Evolutionary conservation across 2,113 vertebrate genomes (phyloP), one percentile per base, ranked within the genome.

Genomic region (Pterocles gutturalis): DNA sequence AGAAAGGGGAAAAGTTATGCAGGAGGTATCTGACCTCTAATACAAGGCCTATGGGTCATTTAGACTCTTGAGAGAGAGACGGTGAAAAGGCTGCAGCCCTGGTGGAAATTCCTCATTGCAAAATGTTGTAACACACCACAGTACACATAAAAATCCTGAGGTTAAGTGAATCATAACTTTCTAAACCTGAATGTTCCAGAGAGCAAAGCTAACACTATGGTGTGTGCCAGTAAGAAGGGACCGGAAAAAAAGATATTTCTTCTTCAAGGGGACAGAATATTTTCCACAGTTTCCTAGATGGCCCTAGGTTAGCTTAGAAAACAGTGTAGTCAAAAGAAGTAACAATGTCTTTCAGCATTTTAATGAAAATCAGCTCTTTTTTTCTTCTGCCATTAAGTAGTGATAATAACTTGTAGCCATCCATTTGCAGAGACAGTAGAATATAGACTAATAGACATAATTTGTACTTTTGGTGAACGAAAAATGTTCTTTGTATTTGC

Each of bases 121-220:
- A 72, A 90, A 60, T 48, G n/a, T 90, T 91, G 38, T 89, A 88
- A 87, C 49, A 49, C n/a, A 77, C 41, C 67, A 70, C 41, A 62
- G 34, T 33, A 71, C 64, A 57, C 2, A 58, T 62, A 78, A 93
- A 96, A 76, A 29, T 71, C 17, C 43, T 77, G 62, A 5, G 41
- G 62, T 38, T 96, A 81, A 90, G 46, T 90, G 80, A 93, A 92
- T 92, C 83, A 86, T 80, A 69, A 49, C 14, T 84, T 79, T 85
- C 49, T 91, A 89, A 93, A 92, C 46, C 70, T 95, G 89, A 53
- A 80, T 79, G 61, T 95, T 90, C 94, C 91, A 94, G 73, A 43
- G 24, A 83, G 51, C 64, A 54, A 64, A 46, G 34, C 36, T 80
- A 62, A 83, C 64, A 26, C 15, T 66, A 36, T 7, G 11, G n/a